Base-by-base conservation (phyloP, 2,888 invertebrate species). In the Latrodectus elegans region DNA sequence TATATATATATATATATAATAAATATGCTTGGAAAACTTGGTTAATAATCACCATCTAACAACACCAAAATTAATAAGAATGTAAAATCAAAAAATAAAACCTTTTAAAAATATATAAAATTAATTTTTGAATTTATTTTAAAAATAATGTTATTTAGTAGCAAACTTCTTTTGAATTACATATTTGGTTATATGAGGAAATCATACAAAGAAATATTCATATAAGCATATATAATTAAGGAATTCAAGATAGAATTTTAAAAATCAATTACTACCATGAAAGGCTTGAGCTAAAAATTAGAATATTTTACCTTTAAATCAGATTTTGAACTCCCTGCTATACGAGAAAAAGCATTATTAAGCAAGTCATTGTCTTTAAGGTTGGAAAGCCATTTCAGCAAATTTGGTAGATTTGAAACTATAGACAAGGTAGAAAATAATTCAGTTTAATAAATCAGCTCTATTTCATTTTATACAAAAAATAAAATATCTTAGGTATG, bases 261-360 rank as follows among this genome's bases (percentile, higher is more conserved):
- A 22, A 68, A 68, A 49, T 38, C 0, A 10, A 71, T 15, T 14
- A 26, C 11, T 26, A 15, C 8, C 9, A 15, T 11, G 0, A 14
- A 51, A 72, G 17, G 8, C 14, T 26, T 89, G 85, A 87, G 38
- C 84, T 72, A 89, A 88, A 86, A 55, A 75, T 79, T 75, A 12
- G 49, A 70, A 55, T n/a, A 26, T 12, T 15, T 55, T 82, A 87
- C 87, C 73, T 87, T 87, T 49, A 87, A 65, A 14, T 86, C 81
- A 15, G 81, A 51, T 49, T 82, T 82, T 0, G 72, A 72, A 60
- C 72, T 71, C 10, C 68, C 73, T 60, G 49, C 60, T 51, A 77
- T 22, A 49, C n/a, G 65, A 3, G 55, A 53, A 49, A 87, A 81
- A 10, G 76, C 81, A 55, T 72, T 76, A 60, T 53, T 77, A 49